These are phyloP conservation scores for Streptopelia turtur DNA, from an alignment of 2,797 vertebrate genomes.

Conservation along the genomic window DNA sequence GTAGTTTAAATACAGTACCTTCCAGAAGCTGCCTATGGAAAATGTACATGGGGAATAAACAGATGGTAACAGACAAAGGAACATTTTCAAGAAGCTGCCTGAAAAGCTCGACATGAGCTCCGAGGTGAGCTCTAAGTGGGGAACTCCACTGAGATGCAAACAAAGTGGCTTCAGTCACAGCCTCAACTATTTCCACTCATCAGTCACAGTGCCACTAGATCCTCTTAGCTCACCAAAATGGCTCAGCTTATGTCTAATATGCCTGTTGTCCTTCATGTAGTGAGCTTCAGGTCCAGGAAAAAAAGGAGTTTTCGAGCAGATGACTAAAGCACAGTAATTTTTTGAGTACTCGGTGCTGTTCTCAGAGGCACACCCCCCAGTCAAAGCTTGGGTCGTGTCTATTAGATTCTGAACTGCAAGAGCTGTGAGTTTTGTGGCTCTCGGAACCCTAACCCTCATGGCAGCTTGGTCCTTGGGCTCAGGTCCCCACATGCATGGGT, in stretches of 20 bases:
- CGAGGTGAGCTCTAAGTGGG: background rate
- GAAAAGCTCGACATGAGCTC: background rate
- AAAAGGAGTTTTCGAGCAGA: background rate
- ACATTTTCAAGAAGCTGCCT: background rate
- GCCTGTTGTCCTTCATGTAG: background rate
- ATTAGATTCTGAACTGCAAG: background rate
- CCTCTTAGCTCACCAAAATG: background rate
- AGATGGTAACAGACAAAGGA: background rate
- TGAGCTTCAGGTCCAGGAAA: background rate
- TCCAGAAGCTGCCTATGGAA: background rate
- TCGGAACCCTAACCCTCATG: too few relatives aligned
- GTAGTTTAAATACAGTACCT: background rate
- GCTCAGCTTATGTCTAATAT: background rate
- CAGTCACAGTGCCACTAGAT: background rate
- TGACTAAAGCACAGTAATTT: background rate
- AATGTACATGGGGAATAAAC: background rate
- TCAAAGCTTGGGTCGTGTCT: background rate
- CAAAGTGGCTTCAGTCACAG: background rate
- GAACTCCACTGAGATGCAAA: background rate
- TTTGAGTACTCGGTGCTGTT: background rate
- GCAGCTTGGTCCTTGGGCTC: too few relatives aligned
- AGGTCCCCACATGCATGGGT: too few relatives aligned
- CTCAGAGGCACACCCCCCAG: background rate
- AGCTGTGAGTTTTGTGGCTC: too few relatives aligned
- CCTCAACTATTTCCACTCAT: background rate